Conservation (phyloP, 1,140 invertebrate genomes). For the Leguminivora glycinivorella region DNA sequence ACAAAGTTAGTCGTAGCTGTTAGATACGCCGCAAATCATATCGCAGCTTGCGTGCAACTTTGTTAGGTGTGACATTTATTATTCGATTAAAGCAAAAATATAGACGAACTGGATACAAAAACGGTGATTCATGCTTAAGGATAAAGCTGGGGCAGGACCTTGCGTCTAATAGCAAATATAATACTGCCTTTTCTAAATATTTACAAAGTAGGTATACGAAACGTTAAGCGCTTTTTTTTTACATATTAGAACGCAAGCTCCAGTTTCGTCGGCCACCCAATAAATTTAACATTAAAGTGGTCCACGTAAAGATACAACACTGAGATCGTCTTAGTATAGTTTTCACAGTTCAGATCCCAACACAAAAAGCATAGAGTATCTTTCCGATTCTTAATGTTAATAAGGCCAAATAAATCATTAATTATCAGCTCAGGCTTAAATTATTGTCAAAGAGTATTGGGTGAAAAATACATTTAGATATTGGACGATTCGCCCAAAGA, state of each 20-base stretch:
- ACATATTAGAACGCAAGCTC: conserved; percentile 43
- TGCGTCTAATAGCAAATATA: conserved; percentile 29
- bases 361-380: conserved; percentile 64
- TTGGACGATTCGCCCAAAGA: conserved; percentile 60
- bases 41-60: conserved; percentile 54
- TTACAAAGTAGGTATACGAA: neutral
- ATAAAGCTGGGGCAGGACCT: conserved; percentile 59
- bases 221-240: neutral
- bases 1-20: conserved; percentile 68
- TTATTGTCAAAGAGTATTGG: conserved; percentile 71
- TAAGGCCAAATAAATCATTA: conserved; percentile 68
- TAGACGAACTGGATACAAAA: conserved; percentile 53
- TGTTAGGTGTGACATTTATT: conserved; percentile 54
- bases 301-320: conserved; percentile 40
- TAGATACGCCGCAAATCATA: conserved; percentile 48
- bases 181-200: conserved; percentile 32
- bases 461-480: conserved; percentile 77
- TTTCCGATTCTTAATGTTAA: conserved; percentile 61
- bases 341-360: conserved; percentile 58
- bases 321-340: conserved; percentile 52
- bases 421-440: conserved; percentile 63
- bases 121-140: conserved; percentile 67
- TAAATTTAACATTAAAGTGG: conserved; percentile 40
- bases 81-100: conserved; percentile 40
- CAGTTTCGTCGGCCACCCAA: conserved; percentile 43